These are phyloP conservation scores for Aplidium turbinatum DNA, from an alignment of 23 tunicate species.

Conservation along the genomic window DNA sequence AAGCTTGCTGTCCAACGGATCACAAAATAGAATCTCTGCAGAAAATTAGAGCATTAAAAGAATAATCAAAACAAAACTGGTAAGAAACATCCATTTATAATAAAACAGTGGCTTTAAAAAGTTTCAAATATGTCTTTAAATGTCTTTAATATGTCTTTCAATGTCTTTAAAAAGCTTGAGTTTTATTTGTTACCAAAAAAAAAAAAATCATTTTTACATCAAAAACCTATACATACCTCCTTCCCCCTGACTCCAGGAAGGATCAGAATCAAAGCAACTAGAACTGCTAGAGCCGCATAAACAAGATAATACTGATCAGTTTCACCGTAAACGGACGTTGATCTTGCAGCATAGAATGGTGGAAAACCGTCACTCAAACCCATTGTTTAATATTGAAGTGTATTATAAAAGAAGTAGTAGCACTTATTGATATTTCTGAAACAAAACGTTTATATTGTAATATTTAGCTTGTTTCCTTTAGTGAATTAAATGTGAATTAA, in stretches of 20 bases:
- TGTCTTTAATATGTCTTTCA: background rate
- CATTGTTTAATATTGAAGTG: slow-evolving; percentile 50
- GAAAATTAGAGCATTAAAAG: background rate
- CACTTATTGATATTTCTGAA: too few relatives aligned
- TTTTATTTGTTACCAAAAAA: background rate
- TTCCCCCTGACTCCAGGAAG: slow-evolving; percentile 73
- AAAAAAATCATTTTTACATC: background rate
- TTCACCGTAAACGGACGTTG: slow-evolving; percentile 36
- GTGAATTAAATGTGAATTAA: too few relatives aligned
- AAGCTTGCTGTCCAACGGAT: slow-evolving; percentile 55
- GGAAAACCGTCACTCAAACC: slow-evolving; percentile 88
- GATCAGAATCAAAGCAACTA: slow-evolving; percentile 53
- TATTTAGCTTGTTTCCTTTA: too few relatives aligned
- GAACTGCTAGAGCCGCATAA: slow-evolving; percentile 47
- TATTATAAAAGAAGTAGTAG: too few relatives aligned
- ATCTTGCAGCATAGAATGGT: slow-evolving; percentile 78
- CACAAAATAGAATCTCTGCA: slow-evolving; percentile 67
- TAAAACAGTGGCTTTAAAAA: background rate
- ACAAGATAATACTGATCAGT: slow-evolving; percentile 46
- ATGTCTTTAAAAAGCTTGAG: background rate
- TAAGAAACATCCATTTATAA: background rate
- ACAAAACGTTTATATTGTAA: too few relatives aligned
- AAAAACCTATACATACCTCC: slow-evolving; percentile 48
- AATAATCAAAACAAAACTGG: slow-evolving; percentile 7
- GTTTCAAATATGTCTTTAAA: background rate